Conservation (phyloP, 2,797 vertebrate genomes). For the Merluccius polli region DNA sequence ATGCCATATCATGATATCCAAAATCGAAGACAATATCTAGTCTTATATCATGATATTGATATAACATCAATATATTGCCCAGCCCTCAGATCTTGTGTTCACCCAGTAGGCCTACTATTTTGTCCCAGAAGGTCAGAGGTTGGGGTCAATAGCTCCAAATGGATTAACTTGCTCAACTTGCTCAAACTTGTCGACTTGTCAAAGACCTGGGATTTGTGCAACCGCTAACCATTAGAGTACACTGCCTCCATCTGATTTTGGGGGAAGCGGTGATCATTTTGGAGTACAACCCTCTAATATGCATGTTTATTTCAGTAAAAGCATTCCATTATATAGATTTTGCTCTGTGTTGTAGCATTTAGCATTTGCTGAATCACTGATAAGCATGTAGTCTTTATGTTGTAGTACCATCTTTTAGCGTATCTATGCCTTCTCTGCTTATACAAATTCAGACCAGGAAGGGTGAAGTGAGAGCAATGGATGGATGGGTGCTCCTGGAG, state of each 20-base stretch:
- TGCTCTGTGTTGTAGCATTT: background rate
- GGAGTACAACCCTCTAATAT: background rate
- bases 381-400: slow-evolving; percentile 19
- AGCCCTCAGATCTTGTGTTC: background rate
- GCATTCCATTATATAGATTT: no score
- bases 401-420: background rate
- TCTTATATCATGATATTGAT: no score
- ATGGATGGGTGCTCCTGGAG: slow-evolving; percentile 34
- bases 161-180: background rate
- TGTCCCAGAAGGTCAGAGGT: background rate
- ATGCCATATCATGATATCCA: no score
- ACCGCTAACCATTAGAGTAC: background rate
- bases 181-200: background rate
- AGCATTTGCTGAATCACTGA: background rate
- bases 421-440: slow-evolving; percentile 59
- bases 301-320: background rate
- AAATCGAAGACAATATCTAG: no score
- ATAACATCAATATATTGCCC: no score
- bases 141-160: background rate
- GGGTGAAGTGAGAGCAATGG: slow-evolving; percentile 35
- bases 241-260: background rate
- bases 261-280: background rate
- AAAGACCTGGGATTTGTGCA: background rate
- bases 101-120: no score
- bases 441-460: slow-evolving; percentile 64